Evolutionary conservation across 2,888 invertebrate species (phyloP).

Genomic region (Cecidostiba fungosa): DNA sequence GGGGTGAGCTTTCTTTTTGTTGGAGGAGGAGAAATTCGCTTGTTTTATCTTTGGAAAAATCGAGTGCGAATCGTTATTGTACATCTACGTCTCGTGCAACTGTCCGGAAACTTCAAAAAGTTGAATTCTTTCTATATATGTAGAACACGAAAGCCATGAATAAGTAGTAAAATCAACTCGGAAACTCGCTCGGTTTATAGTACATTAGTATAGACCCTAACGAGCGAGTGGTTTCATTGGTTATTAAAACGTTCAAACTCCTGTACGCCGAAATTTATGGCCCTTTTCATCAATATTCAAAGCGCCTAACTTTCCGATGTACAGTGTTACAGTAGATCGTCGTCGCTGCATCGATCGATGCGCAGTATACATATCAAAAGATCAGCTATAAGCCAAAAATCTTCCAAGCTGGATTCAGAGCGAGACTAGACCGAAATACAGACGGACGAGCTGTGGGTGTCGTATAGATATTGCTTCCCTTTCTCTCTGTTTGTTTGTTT

Average conservation of each 20-base stretch:
- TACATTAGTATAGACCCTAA: background rate
- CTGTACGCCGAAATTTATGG: background rate
- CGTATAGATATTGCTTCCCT: no score
- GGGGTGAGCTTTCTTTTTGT: background rate
- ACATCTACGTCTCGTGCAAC: background rate
- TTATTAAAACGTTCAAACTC: conserved; percentile 4
- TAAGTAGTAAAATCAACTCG: background rate
- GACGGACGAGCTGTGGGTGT: no score
- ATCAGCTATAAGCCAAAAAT: background rate
- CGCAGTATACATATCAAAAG: background rate
- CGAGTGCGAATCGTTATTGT: background rate
- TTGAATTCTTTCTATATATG: no score
- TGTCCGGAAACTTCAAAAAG: no score
- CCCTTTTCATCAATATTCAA: conserved; percentile 7
- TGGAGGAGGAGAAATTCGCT: background rate
- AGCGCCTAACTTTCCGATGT: background rate
- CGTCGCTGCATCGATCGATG: background rate
- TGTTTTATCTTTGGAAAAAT: background rate
- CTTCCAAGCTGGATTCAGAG: background rate
- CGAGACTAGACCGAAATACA: no score
- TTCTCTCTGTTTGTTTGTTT: no score
- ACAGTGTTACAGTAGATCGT: background rate
- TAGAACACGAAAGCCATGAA: background rate
- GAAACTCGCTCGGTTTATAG: background rate
- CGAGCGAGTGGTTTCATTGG: background rate